Percentiles rank a stretch among this genome's conserved stretches.
These are phyloP conservation scores for Menura novaehollandiae DNA, from an alignment of 2,113 vertebrate species.

Conservation along the genomic window DNA sequence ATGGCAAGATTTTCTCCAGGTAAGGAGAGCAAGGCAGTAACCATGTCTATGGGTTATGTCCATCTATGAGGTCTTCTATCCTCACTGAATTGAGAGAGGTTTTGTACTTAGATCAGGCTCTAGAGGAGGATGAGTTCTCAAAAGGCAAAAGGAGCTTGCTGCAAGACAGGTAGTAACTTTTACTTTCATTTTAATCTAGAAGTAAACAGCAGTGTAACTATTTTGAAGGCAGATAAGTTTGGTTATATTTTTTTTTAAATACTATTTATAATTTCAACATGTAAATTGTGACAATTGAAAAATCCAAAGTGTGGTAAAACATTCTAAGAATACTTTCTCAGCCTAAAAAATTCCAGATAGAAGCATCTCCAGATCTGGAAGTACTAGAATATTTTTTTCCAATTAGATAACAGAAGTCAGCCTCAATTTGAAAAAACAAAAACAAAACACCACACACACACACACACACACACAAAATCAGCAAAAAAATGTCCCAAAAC, in stretches of 20 bases:
- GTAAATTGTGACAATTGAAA: not conserved
- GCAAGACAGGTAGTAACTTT: not conserved
- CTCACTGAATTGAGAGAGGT: not conserved
- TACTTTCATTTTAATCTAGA: not conserved
- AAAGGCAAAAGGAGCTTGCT: not conserved
- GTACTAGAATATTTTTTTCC: not conserved
- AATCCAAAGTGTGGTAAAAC: not conserved
- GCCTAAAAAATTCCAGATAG: not conserved
- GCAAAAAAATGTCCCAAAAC: not conserved
- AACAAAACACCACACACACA: too few species aligned
- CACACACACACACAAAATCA: too few species aligned
- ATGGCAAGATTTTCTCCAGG: conserved; percentile 73
- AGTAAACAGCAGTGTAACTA: not conserved
- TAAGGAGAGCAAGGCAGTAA: not conserved
- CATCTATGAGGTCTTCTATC: not conserved
- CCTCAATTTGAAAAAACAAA: not conserved
- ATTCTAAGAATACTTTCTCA: not conserved
- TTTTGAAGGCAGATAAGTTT: not conserved
- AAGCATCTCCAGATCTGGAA: not conserved
- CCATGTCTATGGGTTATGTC: not conserved
- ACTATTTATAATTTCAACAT: not conserved
- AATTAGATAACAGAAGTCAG: not conserved
- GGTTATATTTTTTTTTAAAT: not conserved
- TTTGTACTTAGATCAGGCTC: not conserved
- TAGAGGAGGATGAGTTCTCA: not conserved